Conservation (phyloP, 2,888 invertebrate species). For the Coelopa pilipes region DNA sequence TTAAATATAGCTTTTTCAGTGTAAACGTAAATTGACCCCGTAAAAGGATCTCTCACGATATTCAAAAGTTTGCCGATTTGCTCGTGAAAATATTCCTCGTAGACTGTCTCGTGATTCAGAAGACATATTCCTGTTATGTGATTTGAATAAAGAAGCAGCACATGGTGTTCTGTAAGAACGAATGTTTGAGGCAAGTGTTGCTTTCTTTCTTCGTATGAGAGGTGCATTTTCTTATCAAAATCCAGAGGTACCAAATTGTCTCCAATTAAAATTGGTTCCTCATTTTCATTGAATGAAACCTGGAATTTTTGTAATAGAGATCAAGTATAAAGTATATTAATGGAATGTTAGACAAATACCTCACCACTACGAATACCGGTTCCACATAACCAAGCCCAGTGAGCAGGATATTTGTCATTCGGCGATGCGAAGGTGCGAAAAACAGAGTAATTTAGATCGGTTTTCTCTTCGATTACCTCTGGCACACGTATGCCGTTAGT, state of each 20-base stretch:
- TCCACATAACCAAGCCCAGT: slow-evolving; percentile 89
- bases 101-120: slow-evolving; percentile 85
- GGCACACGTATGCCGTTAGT: slow-evolving; percentile 54
- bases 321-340: neutral
- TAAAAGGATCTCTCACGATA: slow-evolving; percentile 82
- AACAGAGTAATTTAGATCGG: slow-evolving; percentile 79
- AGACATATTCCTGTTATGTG: slow-evolving; percentile 86
- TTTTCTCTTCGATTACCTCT: slow-evolving; percentile 77
- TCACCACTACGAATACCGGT: slow-evolving; percentile 84
- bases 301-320: neutral
- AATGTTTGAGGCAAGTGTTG: slow-evolving; percentile 75
- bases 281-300: slow-evolving; percentile 38
- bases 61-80: slow-evolving; percentile 82
- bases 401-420: slow-evolving; percentile 75
- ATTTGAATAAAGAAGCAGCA: slow-evolving; percentile 83
- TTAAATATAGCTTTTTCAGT: slow-evolving; percentile 87
- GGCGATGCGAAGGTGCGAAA: slow-evolving; percentile 81
- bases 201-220: slow-evolving; percentile 59
- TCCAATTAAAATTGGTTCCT: slow-evolving; percentile 48
- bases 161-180: slow-evolving; percentile 91
- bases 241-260: slow-evolving; percentile 52
- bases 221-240: slow-evolving; percentile 51
- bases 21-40: slow-evolving; percentile 85
- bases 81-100: slow-evolving; percentile 86
- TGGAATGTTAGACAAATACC: slow-evolving; percentile 66